A percentile compares a stretch with the other conserved stretches of the same genome.
Evolutionary conservation across 2,888 invertebrate genomes (phyloP).

Genomic region (Lucinisca nassula): DNA sequence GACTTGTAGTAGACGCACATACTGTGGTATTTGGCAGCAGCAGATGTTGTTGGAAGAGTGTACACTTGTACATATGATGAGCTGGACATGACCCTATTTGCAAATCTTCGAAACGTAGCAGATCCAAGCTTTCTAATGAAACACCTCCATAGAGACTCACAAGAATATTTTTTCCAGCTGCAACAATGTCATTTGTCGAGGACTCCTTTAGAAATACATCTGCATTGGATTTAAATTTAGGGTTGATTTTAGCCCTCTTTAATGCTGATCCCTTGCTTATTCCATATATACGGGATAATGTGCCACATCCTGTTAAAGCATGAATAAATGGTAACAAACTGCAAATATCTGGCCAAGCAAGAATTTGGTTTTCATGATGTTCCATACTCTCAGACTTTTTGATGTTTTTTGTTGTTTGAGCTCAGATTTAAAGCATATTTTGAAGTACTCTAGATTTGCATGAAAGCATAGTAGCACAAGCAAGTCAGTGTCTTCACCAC

Average conservation of each 20-base stretch:
- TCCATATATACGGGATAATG: conserved; percentile 64
- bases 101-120: conserved; percentile 53
- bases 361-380: conserved; percentile 51
- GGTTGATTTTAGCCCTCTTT: conserved; percentile 19
- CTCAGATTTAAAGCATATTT: too few species aligned
- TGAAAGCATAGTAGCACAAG: conserved; percentile 73
- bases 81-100: conserved; percentile 44
- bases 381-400: conserved; percentile 59
- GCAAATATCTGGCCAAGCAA: conserved; percentile 51
- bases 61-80: conserved; percentile 60
- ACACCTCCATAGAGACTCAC: conserved; percentile 36
- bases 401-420: too few species aligned
- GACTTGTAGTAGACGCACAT: conserved; percentile 68
- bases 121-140: conserved; percentile 32
- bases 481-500: conserved; percentile 81
- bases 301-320: conserved; percentile 70
- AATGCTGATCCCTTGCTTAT: conserved; percentile 53
- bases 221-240: background rate
- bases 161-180: conserved; percentile 1
- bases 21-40: conserved; percentile 68
- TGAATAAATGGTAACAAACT: conserved; percentile 57
- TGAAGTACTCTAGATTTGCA: conserved; percentile 40
- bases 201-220: conserved; percentile 4
- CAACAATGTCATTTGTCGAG: conserved; percentile 18
- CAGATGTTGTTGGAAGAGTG: conserved; percentile 71